These are phyloP conservation scores for Cathartes aura DNA, from an alignment of 2,113 vertebrate genomes.

Conservation along the genomic window DNA sequence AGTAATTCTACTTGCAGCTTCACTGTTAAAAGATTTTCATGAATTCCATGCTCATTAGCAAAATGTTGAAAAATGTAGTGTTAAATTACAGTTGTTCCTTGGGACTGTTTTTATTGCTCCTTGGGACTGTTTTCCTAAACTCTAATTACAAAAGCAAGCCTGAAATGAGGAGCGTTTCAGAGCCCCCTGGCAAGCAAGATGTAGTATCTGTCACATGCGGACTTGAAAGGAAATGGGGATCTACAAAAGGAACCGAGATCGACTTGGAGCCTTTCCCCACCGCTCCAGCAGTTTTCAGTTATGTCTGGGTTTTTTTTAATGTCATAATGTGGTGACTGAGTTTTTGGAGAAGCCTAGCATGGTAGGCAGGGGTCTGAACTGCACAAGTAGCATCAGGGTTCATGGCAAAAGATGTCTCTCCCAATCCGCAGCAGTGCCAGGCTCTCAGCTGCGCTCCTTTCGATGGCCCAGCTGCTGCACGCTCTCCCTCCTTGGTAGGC, in stretches of 20 bases:
- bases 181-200: not conserved
- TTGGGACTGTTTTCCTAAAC: not conserved
- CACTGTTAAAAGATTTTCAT: not conserved
- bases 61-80: not conserved
- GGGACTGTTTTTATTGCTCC: not conserved
- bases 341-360: not conserved
- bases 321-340: not conserved
- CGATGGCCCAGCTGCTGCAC: not conserved
- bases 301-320: not conserved
- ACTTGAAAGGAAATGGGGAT: not conserved
- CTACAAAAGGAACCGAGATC: not conserved
- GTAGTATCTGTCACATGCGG: not conserved
- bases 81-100: not conserved
- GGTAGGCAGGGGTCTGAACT: not conserved
- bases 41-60: not conserved
- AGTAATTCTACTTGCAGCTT: not conserved
- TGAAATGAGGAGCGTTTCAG: not conserved
- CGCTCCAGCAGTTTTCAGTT: not conserved
- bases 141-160: not conserved
- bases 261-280: not conserved
- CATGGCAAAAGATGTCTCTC: not conserved
- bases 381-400: not conserved
- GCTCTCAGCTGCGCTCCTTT: not conserved
- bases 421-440: not conserved
- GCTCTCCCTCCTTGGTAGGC: fast-evolving